These are phyloP conservation scores for Scleropages formosus DNA, from an alignment of 2,797 vertebrate genomes.

Conservation along the genomic window DNA sequence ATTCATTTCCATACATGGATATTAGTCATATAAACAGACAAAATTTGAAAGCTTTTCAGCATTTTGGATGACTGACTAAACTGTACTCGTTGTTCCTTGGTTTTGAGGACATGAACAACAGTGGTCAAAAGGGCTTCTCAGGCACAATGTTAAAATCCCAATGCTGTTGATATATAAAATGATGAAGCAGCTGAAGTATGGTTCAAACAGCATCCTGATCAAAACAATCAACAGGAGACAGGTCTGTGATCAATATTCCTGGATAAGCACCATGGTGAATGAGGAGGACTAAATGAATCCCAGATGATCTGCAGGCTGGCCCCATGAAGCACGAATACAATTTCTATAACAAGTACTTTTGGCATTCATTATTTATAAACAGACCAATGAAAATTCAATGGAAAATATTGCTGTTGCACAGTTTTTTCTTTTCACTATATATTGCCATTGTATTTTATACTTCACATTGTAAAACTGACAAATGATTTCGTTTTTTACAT, in stretches of 20 bases:
- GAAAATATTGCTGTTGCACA: too few species aligned
- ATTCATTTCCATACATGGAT: too few species aligned
- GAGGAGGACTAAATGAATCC: slow-evolving; percentile 17
- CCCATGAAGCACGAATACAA: neutral
- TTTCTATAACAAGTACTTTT: neutral
- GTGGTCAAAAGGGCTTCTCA: too few species aligned
- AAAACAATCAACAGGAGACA: too few species aligned
- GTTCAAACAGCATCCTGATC: too few species aligned
- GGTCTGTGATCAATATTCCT: slow-evolving; percentile 15
- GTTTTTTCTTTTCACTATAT: neutral
- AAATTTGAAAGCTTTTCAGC: neutral
- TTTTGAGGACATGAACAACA: neutral
- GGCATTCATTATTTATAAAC: neutral
- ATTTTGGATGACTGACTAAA: neutral
- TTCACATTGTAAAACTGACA: neutral
- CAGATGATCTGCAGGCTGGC: neutral
- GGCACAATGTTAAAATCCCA: too few species aligned
- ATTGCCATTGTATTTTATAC: neutral
- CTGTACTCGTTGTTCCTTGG: neutral
- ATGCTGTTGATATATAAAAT: too few species aligned
- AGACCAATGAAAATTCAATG: too few species aligned
- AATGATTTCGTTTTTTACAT: too few species aligned
- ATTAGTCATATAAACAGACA: neutral
- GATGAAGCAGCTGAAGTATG: too few species aligned
- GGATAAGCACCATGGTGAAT: slow-evolving; percentile 11